Base-by-base conservation (phyloP, 2,113 vertebrate species). In the Ophiodon elongatus region DNA sequence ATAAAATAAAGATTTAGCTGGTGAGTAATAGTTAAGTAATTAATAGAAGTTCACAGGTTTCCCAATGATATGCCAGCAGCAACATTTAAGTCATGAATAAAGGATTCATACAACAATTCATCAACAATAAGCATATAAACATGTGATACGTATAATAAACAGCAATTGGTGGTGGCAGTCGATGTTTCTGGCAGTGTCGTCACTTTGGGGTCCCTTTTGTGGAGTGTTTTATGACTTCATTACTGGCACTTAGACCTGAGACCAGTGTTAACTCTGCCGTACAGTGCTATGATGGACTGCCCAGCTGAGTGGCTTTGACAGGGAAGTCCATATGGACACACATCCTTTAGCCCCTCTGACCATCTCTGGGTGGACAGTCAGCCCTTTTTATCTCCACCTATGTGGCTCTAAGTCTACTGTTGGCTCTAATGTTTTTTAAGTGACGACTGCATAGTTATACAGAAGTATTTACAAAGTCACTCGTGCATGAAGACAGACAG, bases 191-290 rank as follows among this genome's bases (percentile, higher is more conserved):
- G 77, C 64, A 65, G 39, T 75, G 66, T 77, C 11, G 21, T 81
- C 76, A 80, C 75, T 79, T 85, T 62, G 60, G 74, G 65, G 57
- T 59, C 73, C 17, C 52, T 21, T 25, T 69, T 68, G 70, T 82
- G 76, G 56, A 85, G 74, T 31, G 75, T 85, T 92, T 90, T 83
- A 86, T 89, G 89, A 86, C 88, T 81, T 88, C 66, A 85, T 91
- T 93, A 90, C 82, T 70, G 83, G 68, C 85, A 90, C 84, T 91
- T 89, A 89, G 75, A 92, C 80, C 76, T 76, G 67, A 79, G 92
- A 89, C 79, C 82, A 89, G 83, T 79, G 83, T 85, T 89, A 81
- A 84, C 85, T 65, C 80, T 91, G 83, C 45, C 72, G 70, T 54
- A 87, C 75, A 85, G 86, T 59, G 23, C 65, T 17, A 83, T 93